Conservation (phyloP, 2,113 vertebrate species). For the Elgaria multicarinata region DNA sequence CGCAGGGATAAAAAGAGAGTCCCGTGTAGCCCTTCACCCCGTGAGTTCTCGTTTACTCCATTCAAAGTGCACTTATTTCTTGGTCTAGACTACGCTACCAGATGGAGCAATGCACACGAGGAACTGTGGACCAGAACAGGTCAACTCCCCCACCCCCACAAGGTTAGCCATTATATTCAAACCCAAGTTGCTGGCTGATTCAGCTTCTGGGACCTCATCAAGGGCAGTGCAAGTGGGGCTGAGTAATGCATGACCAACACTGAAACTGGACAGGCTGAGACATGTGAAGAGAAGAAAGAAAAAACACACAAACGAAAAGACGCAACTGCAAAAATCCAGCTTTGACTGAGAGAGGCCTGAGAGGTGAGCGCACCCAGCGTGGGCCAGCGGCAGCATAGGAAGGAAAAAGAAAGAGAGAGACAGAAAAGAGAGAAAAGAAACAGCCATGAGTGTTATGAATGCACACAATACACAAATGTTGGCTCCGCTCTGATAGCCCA, state of each 20-base stretch:
- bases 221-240: conserved; percentile 25
- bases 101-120: conserved; percentile 60
- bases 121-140: conserved; percentile 31
- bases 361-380: conserved; percentile 79
- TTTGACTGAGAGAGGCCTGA: conserved; percentile 98
- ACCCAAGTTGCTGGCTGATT: conserved; percentile 63
- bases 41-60: conserved; percentile 42
- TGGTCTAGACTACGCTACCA: conserved; percentile 41
- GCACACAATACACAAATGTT: conserved; percentile 68
- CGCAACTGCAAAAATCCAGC: conserved; percentile 99
- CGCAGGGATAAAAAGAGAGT: conserved; percentile 31
- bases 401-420: conserved; percentile 70
- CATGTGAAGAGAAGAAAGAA: conserved; percentile 66
- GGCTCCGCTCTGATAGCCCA: conserved; percentile 47
- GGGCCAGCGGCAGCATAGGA: conserved; percentile 86
- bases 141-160: background rate
- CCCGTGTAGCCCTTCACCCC: background rate
- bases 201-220: conserved; percentile 57
- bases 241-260: conserved; percentile 47
- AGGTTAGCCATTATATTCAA: conserved; percentile 55
- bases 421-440: conserved; percentile 79
- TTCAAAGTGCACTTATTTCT: conserved; percentile 26
- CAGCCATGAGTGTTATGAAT: conserved; percentile 81
- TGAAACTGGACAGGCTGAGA: conserved; percentile 64
- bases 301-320: conserved; percentile 83